These are phyloP conservation scores for Melanogrammus aeglefinus DNA, from an alignment of 2,797 vertebrate species.

Conservation along the genomic window DNA sequence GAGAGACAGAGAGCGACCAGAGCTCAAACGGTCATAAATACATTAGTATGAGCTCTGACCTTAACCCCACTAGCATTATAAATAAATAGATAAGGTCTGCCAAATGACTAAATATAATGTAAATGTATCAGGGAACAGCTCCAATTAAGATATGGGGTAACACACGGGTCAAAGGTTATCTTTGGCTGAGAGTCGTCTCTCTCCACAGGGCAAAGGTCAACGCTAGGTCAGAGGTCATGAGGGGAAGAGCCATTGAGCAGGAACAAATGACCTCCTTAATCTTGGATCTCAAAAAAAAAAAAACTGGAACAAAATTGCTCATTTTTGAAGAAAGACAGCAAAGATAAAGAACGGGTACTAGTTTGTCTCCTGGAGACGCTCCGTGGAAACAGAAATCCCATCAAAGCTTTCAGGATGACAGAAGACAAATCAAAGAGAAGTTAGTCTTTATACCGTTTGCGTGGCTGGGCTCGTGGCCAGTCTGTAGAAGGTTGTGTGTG, in stretches of 20 bases:
- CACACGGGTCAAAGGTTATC: neutral
- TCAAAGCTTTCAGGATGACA: neutral
- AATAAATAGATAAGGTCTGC: neutral
- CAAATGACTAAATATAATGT: neutral
- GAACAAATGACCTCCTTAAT: too few species aligned
- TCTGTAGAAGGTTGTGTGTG: neutral
- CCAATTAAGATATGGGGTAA: neutral
- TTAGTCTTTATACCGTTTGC: neutral
- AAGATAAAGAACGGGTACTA: neutral
- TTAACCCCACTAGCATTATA: neutral
- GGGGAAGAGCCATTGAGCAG: too few species aligned
- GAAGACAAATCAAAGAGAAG: neutral
- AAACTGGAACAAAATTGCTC: too few species aligned
- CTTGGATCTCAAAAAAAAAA: too few species aligned
- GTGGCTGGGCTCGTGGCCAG: slow-evolving; percentile 10
- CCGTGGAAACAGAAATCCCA: neutral
- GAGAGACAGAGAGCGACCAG: neutral
- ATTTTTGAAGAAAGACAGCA: neutral
- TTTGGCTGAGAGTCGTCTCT: neutral
- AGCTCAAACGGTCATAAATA: neutral
- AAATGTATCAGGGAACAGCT: neutral
- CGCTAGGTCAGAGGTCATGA: too few species aligned
- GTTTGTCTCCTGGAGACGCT: neutral
- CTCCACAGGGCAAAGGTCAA: neutral
- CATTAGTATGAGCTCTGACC: neutral